Conservation (phyloP, 2,888 invertebrate genomes). For the Iphiclides podalirius region DNA sequence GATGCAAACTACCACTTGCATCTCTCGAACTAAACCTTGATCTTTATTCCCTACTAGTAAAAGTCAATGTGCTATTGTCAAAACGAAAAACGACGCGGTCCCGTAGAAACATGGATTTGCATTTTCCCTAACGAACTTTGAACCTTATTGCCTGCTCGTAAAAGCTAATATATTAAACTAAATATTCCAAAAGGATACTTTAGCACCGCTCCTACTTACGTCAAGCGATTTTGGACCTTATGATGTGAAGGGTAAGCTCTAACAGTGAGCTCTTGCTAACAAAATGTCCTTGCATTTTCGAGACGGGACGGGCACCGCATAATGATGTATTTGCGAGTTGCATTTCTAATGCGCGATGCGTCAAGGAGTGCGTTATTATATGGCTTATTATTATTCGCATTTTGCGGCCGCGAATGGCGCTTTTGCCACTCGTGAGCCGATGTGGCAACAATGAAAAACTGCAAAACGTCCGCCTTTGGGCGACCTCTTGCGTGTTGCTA, state of each 20-base stretch:
- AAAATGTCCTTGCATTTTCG: conserved; percentile 15
- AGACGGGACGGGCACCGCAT: conserved; percentile 48
- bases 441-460: too few species aligned
- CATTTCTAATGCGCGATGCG: conserved; percentile 45
- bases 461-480: too few species aligned
- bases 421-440: not conserved
- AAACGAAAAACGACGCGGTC: too few species aligned
- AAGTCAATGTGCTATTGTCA: not conserved
- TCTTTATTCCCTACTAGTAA: not conserved
- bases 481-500: too few species aligned
- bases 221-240: conserved; percentile 11
- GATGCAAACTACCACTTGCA: conserved; percentile 17
- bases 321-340: conserved; percentile 54
- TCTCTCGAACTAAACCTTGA: too few species aligned
- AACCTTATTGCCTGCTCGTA: not conserved
- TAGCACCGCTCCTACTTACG: too few species aligned
- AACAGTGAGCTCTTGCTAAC: not conserved
- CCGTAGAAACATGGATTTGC: too few species aligned
- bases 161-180: not conserved
- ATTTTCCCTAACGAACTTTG: too few species aligned
- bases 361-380: conserved; percentile 5
- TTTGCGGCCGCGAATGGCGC: not conserved
- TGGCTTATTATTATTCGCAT: not conserved
- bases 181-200: not conserved
- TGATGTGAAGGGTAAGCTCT: not conserved